Evolutionary conservation across 2,888 invertebrate genomes (phyloP), one percentile per base, ranked within the genome.

Genomic region (Apodemia mormo): DNA sequence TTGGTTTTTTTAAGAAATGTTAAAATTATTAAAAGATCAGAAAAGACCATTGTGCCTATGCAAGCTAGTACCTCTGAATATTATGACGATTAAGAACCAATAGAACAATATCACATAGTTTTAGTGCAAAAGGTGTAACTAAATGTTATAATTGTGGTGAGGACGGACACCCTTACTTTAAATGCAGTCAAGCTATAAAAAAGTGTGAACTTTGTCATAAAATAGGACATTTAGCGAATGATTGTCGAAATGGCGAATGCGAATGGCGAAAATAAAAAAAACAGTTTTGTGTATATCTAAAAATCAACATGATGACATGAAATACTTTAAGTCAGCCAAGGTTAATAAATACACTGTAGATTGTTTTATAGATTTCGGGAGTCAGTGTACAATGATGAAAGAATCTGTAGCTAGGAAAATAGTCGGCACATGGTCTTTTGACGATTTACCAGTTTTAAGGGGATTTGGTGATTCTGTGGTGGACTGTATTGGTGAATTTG

Each of bases 91-190:
- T 33, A 30, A 14, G 64, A 64, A 6, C 52, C n/a, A n/a, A n/a
- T 52, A 52, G 52, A n/a, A 1, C n/a, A n/a, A 52, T n/a, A 14
- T n/a, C 14, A 40, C 40, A 9, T 40, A 40, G 9, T 40, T 40
- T 9, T 40, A 2, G 40, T 40, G 9, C 9, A 40, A 40, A 9
- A 7, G 9, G 40, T 40, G 9, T 9, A n/a, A n/a, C 68, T 1
- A 75, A 74, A 54, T 76, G 75, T 70, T 76, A 43, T 69, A 76
- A 76, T 65, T 76, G 75, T 49, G 69, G 70, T 5, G 68, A 74
- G 52, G 68, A 61, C 9, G 77, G 77, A 22, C 76, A 77, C n/a
- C 69, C 72, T 4, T 68, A 67, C 66, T 73, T 49, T 43, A 72
- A 67, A 68, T 76, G 76, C 37, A 74, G 69, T 52, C 68, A 72